Evolutionary conservation across 2,113 vertebrate species (phyloP), one percentile per base, ranked within the genome.

Genomic region (Hippocampus comes): DNA sequence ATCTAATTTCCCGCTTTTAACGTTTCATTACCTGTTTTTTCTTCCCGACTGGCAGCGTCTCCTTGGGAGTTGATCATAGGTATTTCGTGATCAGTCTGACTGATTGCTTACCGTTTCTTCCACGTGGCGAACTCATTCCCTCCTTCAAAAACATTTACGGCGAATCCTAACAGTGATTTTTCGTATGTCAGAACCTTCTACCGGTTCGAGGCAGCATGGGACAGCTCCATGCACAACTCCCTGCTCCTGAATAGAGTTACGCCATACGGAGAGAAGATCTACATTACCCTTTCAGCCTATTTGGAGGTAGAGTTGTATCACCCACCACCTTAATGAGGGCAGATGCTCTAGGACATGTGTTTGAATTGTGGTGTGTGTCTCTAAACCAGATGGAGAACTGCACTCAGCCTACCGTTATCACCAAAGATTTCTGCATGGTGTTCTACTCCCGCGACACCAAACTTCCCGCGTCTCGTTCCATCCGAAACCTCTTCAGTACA

Each of bases 221-320:
- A 99, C 79, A 98, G 97, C 86, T 98, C 96, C 86, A 99, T 99
- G 97, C 97, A 98, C 92, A 99, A 99, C 91, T 98, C 97, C 0
- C 90, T 99, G 57, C 94, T 96, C 56, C 93, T 99, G 80, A 99
- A 99, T 87, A 94, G 97, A 14, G 97, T 99, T 82, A 99, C 97
- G 55, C 97, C 97, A 0, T 98, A 97, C 18, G 93, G 96, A 64
- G 96, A 99, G 91, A 99, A 98, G 82, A 99, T 98, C 93, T 99
- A 96, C 91, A 96, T 98, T 92, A 99, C 97, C 0, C 92, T 99
- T 20, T 97, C 97, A 0, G 95, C 96, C n/a, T 99, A 99, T 84
- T 92, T 99, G 0, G 96, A 98, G 96, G 97, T 94, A 93, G 15
- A 3, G 18, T 21, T 46, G 15, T 5, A 23, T 46, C 38, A 46